Percentiles rank a stretch among this genome's conserved stretches.
Evolutionary conservation across 2,113 vertebrate genomes (phyloP).

Genomic region (Pygoscelis antarcticus): DNA sequence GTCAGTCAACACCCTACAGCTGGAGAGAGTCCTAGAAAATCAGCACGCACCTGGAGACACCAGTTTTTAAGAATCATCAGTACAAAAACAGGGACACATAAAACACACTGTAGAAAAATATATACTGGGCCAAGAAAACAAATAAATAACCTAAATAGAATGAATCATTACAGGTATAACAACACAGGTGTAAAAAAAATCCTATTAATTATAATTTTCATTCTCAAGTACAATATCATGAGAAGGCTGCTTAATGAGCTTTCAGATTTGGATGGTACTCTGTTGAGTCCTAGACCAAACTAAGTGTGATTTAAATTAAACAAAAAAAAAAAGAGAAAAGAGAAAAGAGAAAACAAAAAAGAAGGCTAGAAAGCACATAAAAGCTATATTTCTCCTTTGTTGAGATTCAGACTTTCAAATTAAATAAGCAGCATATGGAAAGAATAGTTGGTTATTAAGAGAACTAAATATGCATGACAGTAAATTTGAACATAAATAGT

Average conservation of each 20-base stretch:
- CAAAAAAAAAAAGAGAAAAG: background rate
- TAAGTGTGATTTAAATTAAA: background rate
- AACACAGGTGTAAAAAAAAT: background rate
- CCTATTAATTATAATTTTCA: background rate
- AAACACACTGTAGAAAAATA: background rate
- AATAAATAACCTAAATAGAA: background rate
- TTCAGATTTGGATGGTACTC: background rate
- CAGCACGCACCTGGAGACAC: background rate
- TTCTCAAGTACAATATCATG: background rate
- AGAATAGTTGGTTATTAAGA: background rate
- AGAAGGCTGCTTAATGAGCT: background rate
- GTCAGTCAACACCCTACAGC: rapidly evolving
- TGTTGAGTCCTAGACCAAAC: background rate
- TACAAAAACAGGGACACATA: background rate
- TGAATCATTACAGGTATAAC: background rate
- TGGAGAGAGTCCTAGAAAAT: background rate
- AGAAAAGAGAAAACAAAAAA: background rate
- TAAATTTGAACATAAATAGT: constrained; percentile 36
- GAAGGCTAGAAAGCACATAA: background rate
- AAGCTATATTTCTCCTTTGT: background rate
- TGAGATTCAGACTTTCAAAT: background rate
- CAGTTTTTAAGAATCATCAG: background rate
- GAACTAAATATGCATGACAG: background rate
- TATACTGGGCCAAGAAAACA: background rate
- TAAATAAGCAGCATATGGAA: constrained; percentile 34